These are phyloP conservation scores for Cynopterus sphinx DNA, from an alignment of 2,797 vertebrate species.

Conservation along the genomic window DNA sequence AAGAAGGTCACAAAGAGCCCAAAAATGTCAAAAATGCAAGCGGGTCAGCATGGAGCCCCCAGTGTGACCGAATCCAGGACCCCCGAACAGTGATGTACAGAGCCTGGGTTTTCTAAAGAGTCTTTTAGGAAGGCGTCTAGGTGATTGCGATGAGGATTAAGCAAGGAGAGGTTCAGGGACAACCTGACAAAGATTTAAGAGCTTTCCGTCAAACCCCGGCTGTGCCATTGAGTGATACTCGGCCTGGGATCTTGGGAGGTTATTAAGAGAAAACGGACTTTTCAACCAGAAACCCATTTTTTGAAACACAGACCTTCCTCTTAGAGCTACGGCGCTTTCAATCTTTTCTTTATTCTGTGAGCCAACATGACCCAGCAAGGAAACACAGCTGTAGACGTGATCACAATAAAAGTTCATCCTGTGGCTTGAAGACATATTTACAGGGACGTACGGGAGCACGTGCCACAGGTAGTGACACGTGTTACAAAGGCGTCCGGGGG, in stretches of 20 bases:
- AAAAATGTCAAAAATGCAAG: fast-evolving
- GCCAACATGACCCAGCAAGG: not conserved
- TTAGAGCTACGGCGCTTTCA: not conserved
- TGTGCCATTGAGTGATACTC: not conserved
- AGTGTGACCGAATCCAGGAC: not conserved
- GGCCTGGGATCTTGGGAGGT: not conserved
- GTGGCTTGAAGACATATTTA: not conserved
- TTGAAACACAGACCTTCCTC: not conserved
- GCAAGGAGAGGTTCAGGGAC: not conserved
- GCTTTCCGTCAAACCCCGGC: not conserved
- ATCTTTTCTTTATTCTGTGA: not conserved
- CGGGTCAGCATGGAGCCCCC: not conserved
- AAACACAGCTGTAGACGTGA: not conserved
- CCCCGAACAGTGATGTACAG: no score
- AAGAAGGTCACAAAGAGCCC: not conserved
- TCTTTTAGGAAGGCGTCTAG: not conserved
- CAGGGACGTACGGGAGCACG: not conserved
- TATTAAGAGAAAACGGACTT: not conserved
- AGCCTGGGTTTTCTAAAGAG: not conserved
- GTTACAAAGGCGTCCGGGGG: not conserved
- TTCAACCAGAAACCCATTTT: not conserved
- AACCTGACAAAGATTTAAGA: not conserved
- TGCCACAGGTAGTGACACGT: not conserved
- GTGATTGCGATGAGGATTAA: not conserved
- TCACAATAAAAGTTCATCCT: not conserved